These are phyloP conservation scores for Parapsyche elsis DNA, from an alignment of 1,140 invertebrate species.

Conservation along the genomic window DNA sequence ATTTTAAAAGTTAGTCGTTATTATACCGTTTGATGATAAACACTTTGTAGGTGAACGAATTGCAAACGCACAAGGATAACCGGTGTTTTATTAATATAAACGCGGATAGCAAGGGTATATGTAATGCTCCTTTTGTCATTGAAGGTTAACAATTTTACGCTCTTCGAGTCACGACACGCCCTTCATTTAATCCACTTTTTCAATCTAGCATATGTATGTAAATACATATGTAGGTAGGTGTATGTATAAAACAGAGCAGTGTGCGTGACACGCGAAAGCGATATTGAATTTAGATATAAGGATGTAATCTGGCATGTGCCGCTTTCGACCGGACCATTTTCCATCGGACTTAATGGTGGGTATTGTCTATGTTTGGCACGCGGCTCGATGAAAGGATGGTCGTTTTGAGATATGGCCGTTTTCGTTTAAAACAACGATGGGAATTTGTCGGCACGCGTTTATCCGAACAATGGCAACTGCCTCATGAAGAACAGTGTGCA, in stretches of 20 bases:
- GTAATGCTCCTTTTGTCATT: conserved; percentile 30
- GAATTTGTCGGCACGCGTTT: too few relatives aligned
- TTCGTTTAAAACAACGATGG: too few relatives aligned
- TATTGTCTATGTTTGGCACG: background rate
- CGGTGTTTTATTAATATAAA: conserved; percentile 37
- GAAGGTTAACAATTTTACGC: conserved; percentile 46
- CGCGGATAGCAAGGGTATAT: background rate
- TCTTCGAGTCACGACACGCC: conserved; percentile 36
- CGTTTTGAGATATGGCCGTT: too few relatives aligned
- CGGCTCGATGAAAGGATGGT: too few relatives aligned
- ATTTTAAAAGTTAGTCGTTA: too few relatives aligned
- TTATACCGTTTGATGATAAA: too few relatives aligned
- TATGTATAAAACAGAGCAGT: too few relatives aligned
- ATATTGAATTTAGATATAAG: background rate
- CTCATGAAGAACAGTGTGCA: too few relatives aligned
- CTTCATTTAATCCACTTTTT: background rate
- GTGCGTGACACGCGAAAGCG: too few relatives aligned
- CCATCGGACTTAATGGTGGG: background rate
- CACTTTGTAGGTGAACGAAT: conserved; percentile 1
- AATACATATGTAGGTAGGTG: too few relatives aligned
- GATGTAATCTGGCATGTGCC: background rate
- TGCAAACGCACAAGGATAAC: conserved; percentile 45
- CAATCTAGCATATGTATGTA: too few relatives aligned
- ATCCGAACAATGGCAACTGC: too few relatives aligned
- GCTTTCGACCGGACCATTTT: background rate